These are phyloP conservation scores for Sula dactylatra DNA, from an alignment of 2,113 vertebrate species.

Conservation along the genomic window DNA sequence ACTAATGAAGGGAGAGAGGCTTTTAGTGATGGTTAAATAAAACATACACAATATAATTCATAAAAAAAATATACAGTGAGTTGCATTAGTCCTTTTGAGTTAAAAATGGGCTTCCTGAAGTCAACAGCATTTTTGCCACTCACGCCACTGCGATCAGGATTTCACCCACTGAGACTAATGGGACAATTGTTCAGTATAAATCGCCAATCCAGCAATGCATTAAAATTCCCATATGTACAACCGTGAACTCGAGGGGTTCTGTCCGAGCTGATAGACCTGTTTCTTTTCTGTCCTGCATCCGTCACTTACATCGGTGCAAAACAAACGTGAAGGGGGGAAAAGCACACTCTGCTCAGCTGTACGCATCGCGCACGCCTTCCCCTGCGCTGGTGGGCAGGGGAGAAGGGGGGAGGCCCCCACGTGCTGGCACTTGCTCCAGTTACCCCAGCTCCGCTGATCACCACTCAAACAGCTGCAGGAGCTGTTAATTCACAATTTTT, in stretches of 20 bases:
- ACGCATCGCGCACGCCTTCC: fast-evolving
- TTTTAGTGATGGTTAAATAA: constrained; percentile 17
- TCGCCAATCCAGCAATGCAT: neutral
- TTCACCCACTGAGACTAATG: neutral
- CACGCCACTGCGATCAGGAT: neutral
- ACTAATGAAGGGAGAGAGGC: neutral
- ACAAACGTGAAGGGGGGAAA: too few species aligned
- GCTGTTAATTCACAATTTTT: neutral
- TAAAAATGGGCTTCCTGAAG: neutral
- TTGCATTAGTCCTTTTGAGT: neutral
- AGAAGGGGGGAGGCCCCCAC: neutral
- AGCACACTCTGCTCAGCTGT: fast-evolving
- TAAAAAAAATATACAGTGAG: neutral
- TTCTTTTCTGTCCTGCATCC: neutral
- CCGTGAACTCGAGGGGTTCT: neutral
- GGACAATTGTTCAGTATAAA: neutral
- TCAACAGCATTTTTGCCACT: neutral
- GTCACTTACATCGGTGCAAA: fast-evolving
- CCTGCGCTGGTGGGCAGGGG: neutral
- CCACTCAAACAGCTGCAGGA: neutral
- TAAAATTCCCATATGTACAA: fast-evolving
- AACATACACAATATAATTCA: neutral
- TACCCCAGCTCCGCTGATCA: neutral
- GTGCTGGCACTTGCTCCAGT: fast-evolving
- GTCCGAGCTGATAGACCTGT: neutral